Percentiles rank a stretch among this genome's conserved stretches.
Evolutionary conservation across 1,140 invertebrate species (phyloP).

Genomic region (Heterodera carotae): DNA sequence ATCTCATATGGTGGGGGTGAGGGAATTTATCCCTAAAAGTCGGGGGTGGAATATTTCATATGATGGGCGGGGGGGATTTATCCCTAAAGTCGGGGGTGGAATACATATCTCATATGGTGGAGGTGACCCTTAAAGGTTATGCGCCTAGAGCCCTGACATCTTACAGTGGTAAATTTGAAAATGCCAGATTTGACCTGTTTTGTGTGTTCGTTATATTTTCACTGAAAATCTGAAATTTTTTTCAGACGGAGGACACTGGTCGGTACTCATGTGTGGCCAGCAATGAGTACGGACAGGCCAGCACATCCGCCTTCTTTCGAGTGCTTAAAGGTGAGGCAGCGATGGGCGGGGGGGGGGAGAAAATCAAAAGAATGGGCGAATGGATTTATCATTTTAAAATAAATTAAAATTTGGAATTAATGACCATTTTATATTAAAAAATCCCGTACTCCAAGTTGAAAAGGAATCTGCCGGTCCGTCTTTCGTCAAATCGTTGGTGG

Average conservation of each 20-base stretch:
- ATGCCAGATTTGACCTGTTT: too few species aligned
- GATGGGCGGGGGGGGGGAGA: not conserved
- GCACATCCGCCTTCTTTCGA: slow-evolving; percentile 64
- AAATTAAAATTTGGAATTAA: too few species aligned
- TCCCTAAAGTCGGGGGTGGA: too few species aligned
- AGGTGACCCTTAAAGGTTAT: too few species aligned
- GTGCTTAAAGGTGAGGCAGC: slow-evolving; percentile 56
- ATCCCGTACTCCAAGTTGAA: slow-evolving; percentile 55
- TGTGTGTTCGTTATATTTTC: not conserved
- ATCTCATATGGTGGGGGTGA: too few species aligned
- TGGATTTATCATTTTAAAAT: slow-evolving; percentile 9
- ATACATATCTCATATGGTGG: too few species aligned
- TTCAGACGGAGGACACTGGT: slow-evolving; percentile 77
- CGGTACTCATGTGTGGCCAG: slow-evolving; percentile 81
- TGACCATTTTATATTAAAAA: too few species aligned
- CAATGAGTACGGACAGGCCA: slow-evolving; percentile 65
- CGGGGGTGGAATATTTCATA: too few species aligned
- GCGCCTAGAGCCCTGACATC: too few species aligned
- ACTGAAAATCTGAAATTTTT: not conserved
- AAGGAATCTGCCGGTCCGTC: slow-evolving; percentile 63
- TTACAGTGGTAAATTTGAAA: too few species aligned
- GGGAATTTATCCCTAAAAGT: too few species aligned
- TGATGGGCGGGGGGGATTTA: too few species aligned
- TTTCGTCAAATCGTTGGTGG: slow-evolving; percentile 44
- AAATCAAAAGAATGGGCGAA: not conserved